phyloP scores from a whole-genome alignment of 2,113 vertebrate species.

The Microtus ochrogaster region DNA sequence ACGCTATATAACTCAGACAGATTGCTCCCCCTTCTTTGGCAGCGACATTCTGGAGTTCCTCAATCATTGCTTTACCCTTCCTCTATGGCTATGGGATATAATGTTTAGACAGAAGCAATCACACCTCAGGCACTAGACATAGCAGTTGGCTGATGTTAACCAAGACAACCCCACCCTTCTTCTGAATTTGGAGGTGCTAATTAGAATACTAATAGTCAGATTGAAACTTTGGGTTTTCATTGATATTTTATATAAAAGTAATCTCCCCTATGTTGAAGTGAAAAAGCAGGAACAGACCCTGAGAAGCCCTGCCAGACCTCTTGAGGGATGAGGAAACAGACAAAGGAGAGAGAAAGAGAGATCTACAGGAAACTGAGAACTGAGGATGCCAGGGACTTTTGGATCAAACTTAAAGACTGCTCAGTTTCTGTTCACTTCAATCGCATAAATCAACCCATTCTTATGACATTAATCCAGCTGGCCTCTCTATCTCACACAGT shows the following conservation, averaged over 20 bases:
- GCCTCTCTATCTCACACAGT: not conserved
- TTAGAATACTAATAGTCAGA: not conserved
- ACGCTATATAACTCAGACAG: not conserved
- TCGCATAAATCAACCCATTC: not conserved
- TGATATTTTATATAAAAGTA: not conserved
- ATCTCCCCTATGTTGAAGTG: not conserved
- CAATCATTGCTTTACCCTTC: not conserved
- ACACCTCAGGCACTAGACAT: not conserved
- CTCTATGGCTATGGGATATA: not conserved
- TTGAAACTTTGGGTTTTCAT: not conserved
- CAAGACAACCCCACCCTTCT: not conserved
- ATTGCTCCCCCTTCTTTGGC: not conserved
- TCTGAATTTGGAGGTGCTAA: not conserved
- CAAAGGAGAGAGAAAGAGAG: not conserved
- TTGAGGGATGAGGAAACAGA: not conserved
- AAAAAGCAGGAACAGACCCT: not conserved
- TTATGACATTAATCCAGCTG: not conserved
- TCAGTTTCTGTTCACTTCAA: not conserved
- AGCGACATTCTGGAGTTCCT: not conserved
- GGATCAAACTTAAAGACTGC: not conserved
- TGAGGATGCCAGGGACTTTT: not conserved
- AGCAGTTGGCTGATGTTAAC: not conserved
- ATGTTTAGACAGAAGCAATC: not conserved
- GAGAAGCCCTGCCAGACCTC: not conserved
- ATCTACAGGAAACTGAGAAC: not conserved